These are phyloP conservation scores for Drosophila eugracilis DNA, from an alignment of 1,140 invertebrate species.

Conservation along the genomic window DNA sequence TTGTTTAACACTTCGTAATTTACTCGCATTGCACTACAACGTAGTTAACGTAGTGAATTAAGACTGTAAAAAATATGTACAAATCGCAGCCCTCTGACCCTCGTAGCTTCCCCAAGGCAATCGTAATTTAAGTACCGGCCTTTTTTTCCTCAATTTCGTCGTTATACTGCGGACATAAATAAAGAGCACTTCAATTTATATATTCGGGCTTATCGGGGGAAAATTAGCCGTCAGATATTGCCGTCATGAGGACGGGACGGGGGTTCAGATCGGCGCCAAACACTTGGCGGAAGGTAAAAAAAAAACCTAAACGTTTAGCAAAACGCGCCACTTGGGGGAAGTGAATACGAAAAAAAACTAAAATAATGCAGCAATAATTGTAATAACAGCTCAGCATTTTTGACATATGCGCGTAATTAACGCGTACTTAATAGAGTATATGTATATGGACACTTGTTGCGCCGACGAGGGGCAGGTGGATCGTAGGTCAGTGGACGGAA, in stretches of 20 bases:
- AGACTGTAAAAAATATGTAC: slow-evolving; percentile 15
- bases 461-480: neutral
- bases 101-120: slow-evolving; percentile 19
- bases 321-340: slow-evolving; percentile 70
- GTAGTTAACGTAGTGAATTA: neutral
- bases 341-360: slow-evolving; percentile 9
- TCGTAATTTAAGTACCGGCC: slow-evolving; percentile 46
- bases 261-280: slow-evolving; percentile 21
- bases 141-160: slow-evolving; percentile 27
- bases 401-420: slow-evolving; percentile 57
- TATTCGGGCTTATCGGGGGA: slow-evolving; percentile 43
- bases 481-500: slow-evolving; percentile 26
- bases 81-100: slow-evolving; percentile 20
- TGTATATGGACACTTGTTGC: slow-evolving; percentile 32
- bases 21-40: too few species aligned
- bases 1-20: too few species aligned
- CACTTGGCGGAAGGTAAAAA: slow-evolving; percentile 39
- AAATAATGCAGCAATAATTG: slow-evolving; percentile 30
- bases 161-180: slow-evolving; percentile 37
- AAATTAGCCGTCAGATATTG: slow-evolving; percentile 45
- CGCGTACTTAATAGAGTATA: neutral
- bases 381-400: slow-evolving; percentile 34
- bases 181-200: slow-evolving; percentile 52
- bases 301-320: slow-evolving; percentile 40
- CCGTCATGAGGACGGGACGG: too few species aligned